Conservation (phyloP, 1,140 invertebrate genomes). For the Drosophila watanabei region DNA sequence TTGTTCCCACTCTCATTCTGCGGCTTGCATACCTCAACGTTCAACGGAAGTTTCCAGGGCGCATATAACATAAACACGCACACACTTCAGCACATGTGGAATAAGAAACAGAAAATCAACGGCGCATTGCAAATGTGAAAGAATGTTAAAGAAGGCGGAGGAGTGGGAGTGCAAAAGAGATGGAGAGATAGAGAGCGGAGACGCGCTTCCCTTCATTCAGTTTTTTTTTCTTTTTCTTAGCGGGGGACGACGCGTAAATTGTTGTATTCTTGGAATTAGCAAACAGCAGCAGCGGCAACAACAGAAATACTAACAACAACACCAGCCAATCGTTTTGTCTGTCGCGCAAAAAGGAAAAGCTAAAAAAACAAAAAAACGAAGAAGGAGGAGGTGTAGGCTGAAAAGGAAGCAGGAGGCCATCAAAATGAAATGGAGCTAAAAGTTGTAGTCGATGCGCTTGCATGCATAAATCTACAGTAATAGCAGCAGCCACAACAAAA, state of each 20-base stretch:
- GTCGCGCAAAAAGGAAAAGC: slow-evolving; percentile 47
- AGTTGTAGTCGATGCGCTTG: slow-evolving; percentile 59
- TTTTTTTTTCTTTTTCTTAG: slow-evolving; percentile 51
- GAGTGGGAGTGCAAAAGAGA: slow-evolving; percentile 6
- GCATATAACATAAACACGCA: slow-evolving; percentile 66
- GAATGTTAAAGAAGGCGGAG: slow-evolving; percentile 38
- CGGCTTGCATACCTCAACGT: slow-evolving; percentile 68
- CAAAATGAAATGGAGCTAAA: slow-evolving; percentile 79
- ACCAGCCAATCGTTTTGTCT: slow-evolving; percentile 50
- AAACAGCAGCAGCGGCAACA: slow-evolving; percentile 51
- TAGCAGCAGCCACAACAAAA: slow-evolving; percentile 44
- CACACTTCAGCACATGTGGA: slow-evolving; percentile 33
- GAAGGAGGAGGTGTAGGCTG: not conserved
- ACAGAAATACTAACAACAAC: slow-evolving; percentile 32
- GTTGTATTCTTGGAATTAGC: slow-evolving; percentile 82
- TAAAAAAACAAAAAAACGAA: slow-evolving; percentile 20
- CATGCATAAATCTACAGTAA: slow-evolving; percentile 82
- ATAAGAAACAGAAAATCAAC: slow-evolving; percentile 58
- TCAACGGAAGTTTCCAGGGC: slow-evolving; percentile 74
- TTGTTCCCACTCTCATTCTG: slow-evolving; percentile 15
- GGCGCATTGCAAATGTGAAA: slow-evolving; percentile 69
- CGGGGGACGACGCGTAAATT: slow-evolving; percentile 79
- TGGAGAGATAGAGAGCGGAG: slow-evolving; percentile 3
- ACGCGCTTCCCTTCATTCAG: slow-evolving; percentile 36
- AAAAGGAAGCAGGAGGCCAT: slow-evolving; percentile 36